Evolutionary conservation across 2,113 vertebrate species (phyloP), one percentile per base, ranked within the genome.

Genomic region (Lepus europaeus): DNA sequence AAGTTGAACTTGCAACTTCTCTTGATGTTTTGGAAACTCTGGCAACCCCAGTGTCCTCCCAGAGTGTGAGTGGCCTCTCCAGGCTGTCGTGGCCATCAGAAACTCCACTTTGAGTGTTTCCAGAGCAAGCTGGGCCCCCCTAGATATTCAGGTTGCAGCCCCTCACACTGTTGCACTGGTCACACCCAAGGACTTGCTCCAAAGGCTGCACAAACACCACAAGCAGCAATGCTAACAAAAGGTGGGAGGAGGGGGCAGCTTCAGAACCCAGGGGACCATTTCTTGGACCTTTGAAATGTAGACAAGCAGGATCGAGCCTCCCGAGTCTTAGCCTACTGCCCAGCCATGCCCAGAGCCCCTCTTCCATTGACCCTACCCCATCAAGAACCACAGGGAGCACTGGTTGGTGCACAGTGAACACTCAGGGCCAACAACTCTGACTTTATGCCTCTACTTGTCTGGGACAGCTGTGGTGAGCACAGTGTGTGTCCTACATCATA

Each of bases 171-270:
- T 49, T n/a, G 27, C 87, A 11, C 1, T 3, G 2, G 53, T 16
- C 25, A 31, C 25, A 36, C 27, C 36, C 9, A 29, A 22, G 16
- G 33, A 6, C 83, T 72, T 25, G 56, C 56, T 31, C 33, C 82
- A 78, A 87, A 68, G 10, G 51, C 66, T 19, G 31, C 63, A 53
- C 16, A 61, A 33, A 81, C 2, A 25, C 12, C 53, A 53, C 4
- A 16, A 29, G 36, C 59, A 61, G 59, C 39, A 59, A n/a, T 13
- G 0, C 27, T n/a, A 9, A 27, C 74, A 70, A 27, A 78, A 56
- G n/a, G 2, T 6, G 2, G 2, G 3, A 13, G 1, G 12, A 4
- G 6, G 2, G 23, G 33, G 16, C 23, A 10, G 25, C 70, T 33
- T 63, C 31, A 11, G 11, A 16, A 45, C 39, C 76, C n/a, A 95